These are phyloP conservation scores for Tetranychus piercei DNA, from an alignment of 2,888 invertebrate species.

Conservation along the genomic window DNA sequence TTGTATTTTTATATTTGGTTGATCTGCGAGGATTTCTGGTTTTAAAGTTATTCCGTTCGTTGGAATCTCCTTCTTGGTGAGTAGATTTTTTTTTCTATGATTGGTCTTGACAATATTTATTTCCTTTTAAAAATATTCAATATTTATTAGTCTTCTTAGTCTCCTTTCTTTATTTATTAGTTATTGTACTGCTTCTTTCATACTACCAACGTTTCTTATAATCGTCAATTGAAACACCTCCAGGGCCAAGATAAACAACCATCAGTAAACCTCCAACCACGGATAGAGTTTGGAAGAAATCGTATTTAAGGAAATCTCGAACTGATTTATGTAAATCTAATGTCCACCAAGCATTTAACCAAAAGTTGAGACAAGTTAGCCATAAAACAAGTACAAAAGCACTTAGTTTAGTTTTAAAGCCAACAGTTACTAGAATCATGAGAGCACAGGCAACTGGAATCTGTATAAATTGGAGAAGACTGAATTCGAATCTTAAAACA, in stretches of 20 bases:
- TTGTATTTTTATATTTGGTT: too few relatives aligned
- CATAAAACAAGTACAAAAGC: constrained; percentile 79
- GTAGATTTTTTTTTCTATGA: too few relatives aligned
- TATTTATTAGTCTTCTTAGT: not conserved
- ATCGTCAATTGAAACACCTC: constrained; percentile 97
- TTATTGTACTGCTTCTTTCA: not conserved
- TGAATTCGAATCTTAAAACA: constrained; percentile 74
- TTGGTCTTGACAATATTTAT: too few relatives aligned
- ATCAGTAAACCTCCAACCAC: constrained; percentile 94
- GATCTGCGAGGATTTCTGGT: too few relatives aligned
- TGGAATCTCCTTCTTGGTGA: too few relatives aligned
- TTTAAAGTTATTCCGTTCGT: too few relatives aligned
- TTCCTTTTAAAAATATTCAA: not conserved
- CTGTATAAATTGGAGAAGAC: constrained; percentile 55
- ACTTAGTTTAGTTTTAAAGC: constrained; percentile 95
- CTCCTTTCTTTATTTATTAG: not conserved
- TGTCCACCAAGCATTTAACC: constrained; percentile 96
- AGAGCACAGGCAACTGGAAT: constrained; percentile 79
- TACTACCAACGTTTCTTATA: constrained; percentile 91
- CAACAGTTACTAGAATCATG: constrained; percentile 87
- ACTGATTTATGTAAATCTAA: constrained; percentile 85
- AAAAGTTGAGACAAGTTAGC: constrained; percentile 43
- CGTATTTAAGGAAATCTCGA: constrained; percentile 97
- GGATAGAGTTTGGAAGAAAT: constrained; percentile 93
- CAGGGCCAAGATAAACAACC: constrained; percentile 94